Evolutionary conservation across 2,113 vertebrate species (phyloP).

Genomic region (Dendrocopos noguchii): DNA sequence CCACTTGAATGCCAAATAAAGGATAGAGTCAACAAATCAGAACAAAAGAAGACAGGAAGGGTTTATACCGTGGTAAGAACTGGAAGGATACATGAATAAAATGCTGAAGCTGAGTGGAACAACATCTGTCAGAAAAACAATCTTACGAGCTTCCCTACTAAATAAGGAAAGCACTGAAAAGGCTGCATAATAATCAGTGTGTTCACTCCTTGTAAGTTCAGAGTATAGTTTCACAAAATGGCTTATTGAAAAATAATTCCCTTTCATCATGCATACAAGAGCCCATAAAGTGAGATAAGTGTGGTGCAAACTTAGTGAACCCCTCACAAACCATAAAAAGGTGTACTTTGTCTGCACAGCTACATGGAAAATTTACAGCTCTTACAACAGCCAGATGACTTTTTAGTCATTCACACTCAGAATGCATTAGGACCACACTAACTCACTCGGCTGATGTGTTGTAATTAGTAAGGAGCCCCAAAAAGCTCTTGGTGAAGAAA

Average conservation of each 20-base stretch:
- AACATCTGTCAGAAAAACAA: not conserved
- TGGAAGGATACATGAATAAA: not conserved
- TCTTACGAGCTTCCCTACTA: not conserved
- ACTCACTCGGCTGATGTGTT: not conserved
- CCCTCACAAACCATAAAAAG: not conserved
- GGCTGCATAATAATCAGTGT: not conserved
- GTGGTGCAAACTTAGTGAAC: not conserved
- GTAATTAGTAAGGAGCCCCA: not conserved
- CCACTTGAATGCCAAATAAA: not conserved
- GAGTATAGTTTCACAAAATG: not conserved
- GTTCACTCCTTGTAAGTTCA: not conserved
- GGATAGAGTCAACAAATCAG: not conserved
- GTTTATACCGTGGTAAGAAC: not conserved
- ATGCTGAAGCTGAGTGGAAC: not conserved
- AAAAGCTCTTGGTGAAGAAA: not conserved
- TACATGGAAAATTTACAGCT: slow-evolving; percentile 10
- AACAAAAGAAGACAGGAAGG: not conserved
- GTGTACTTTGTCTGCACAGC: not conserved
- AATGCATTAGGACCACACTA: not conserved
- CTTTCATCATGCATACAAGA: not conserved
- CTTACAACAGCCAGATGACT: slow-evolving; percentile 1
- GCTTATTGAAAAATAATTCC: slow-evolving; percentile 13
- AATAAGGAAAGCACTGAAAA: slow-evolving; percentile 21
- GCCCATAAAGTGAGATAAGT: not conserved
- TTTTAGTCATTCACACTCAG: slow-evolving; percentile 21